Percentiles rank a stretch among this genome's conserved stretches.
phyloP scores from a whole-genome alignment of 2,888 invertebrate species.

The Vanessa cardui region DNA sequence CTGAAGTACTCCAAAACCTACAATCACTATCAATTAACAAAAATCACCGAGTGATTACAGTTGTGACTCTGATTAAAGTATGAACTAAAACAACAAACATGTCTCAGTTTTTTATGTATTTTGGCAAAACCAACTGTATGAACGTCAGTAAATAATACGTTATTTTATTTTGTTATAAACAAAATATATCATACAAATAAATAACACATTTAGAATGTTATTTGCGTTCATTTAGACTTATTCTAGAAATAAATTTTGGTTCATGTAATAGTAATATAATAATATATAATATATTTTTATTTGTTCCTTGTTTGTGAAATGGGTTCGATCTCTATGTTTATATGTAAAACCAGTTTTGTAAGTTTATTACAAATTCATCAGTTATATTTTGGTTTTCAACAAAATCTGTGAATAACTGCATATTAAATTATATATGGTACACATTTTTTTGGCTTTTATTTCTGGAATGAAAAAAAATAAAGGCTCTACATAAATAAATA shows the following conservation, averaged over 20 bases:
- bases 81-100: too few species aligned
- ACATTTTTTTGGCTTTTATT: neutral
- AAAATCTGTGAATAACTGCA: neutral
- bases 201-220: too few species aligned
- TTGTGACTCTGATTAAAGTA: too few species aligned
- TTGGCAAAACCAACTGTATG: too few species aligned
- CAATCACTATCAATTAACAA: too few species aligned
- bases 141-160: too few species aligned
- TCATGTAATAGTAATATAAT: neutral
- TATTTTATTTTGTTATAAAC: too few species aligned
- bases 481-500: neutral
- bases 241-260: neutral
- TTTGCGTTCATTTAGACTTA: too few species aligned
- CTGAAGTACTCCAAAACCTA: too few species aligned
- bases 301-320: neutral
- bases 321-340: neutral
- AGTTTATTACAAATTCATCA: neutral
- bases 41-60: too few species aligned
- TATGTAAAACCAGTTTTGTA: neutral
- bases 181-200: too few species aligned
- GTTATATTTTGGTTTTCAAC: neutral
- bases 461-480: neutral
- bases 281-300: neutral
- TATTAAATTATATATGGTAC: constrained; percentile 4
- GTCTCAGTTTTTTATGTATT: too few species aligned